Percentiles rank a stretch among this genome's conserved stretches.
Evolutionary conservation across 2,113 vertebrate genomes (phyloP).

Genomic region (Labeo catla): DNA sequence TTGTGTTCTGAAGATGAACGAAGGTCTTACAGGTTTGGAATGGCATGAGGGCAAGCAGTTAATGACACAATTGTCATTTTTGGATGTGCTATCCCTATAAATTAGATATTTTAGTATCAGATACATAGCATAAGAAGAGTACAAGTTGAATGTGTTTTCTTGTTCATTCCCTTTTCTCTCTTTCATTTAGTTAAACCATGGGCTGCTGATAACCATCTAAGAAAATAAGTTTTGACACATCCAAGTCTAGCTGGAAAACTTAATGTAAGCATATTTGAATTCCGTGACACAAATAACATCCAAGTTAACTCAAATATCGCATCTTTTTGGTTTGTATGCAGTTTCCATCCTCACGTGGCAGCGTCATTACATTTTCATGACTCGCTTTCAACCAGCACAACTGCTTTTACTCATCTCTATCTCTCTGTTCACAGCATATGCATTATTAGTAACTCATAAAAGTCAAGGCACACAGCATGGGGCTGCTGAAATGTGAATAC

Average conservation of each 20-base stretch:
- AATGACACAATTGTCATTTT: no score
- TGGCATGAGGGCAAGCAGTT: no score
- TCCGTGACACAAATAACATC: slow-evolving; percentile 72
- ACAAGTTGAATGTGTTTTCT: background rate
- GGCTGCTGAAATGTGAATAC: background rate
- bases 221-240: slow-evolving; percentile 73
- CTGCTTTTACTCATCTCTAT: background rate
- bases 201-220: slow-evolving; percentile 68
- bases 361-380: slow-evolving; percentile 64
- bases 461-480: background rate
- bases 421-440: background rate
- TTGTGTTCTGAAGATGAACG: no score
- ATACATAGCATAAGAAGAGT: background rate
- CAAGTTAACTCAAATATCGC: slow-evolving; percentile 72
- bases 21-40: no score
- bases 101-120: no score
- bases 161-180: background rate
- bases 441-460: slow-evolving; percentile 20
- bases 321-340: slow-evolving; percentile 37
- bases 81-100: no score
- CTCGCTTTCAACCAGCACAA: slow-evolving; percentile 36
- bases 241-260: slow-evolving; percentile 75
- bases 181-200: slow-evolving; percentile 58
- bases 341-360: slow-evolving; percentile 15
- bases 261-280: slow-evolving; percentile 75